These are phyloP conservation scores for Sussaba pulchella DNA, from an alignment of 2,888 invertebrate genomes.

Conservation along the genomic window DNA sequence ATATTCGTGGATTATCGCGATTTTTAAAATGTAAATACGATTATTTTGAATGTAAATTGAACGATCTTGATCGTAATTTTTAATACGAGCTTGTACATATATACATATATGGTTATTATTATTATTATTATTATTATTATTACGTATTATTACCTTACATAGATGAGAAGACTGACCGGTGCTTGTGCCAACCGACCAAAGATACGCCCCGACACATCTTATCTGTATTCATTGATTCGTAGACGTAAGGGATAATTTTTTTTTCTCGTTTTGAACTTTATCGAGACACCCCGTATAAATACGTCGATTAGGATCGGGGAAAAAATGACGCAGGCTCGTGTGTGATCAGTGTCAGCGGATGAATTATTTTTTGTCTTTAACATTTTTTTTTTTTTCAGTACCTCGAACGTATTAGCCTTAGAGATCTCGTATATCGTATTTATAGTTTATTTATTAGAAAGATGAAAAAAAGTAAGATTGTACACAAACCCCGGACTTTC, in stretches of 20 bases:
- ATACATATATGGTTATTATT: conserved; percentile 68
- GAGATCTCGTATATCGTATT: conserved; percentile 1
- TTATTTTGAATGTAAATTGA: conserved; percentile 35
- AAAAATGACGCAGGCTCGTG: neutral
- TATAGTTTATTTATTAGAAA: conserved; percentile 49
- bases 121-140: too few relatives aligned
- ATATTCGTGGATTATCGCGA: conserved; percentile 36
- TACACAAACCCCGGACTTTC: conserved; percentile 60
- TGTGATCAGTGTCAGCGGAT: too few relatives aligned
- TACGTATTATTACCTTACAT: conserved; percentile 73
- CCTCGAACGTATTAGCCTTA: too few relatives aligned
- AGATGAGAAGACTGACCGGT: conserved; percentile 83
- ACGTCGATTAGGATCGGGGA: conserved; percentile 1
- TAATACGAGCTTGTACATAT: conserved; percentile 33
- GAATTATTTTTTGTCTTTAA: too few relatives aligned
- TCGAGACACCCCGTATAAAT: conserved; percentile 20
- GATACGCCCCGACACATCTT: conserved; percentile 66
- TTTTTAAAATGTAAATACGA: neutral
- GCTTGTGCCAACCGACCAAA: conserved; percentile 83
- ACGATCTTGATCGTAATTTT: conserved; percentile 69
- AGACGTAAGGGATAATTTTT: conserved; percentile 67
- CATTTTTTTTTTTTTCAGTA: neutral
- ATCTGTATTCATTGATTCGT: conserved; percentile 51
- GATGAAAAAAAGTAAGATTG: conserved; percentile 62
- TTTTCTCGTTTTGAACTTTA: conserved; percentile 65